Percentiles rank a stretch among this genome's conserved stretches.
Evolutionary conservation across 2,888 invertebrate species (phyloP).

Genomic region (Phortica magna): DNA sequence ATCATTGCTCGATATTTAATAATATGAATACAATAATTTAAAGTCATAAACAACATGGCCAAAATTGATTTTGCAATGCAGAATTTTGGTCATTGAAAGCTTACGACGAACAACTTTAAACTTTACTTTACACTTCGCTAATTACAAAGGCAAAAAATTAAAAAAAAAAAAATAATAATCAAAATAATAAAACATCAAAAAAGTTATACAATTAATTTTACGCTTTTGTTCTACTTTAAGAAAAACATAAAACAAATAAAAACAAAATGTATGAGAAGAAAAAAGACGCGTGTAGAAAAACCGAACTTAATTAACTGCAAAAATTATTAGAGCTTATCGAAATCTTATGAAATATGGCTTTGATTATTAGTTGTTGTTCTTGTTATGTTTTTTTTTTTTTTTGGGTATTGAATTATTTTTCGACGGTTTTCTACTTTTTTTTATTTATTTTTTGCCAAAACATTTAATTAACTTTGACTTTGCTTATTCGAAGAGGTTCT

Average conservation of each 20-base stretch:
- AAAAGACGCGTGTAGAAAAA: constrained; percentile 52
- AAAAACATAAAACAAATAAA: constrained; percentile 35
- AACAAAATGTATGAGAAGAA: constrained; percentile 45
- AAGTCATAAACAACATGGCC: not conserved
- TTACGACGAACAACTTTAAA: not conserved
- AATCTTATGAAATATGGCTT: constrained; percentile 63
- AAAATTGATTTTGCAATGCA: not conserved
- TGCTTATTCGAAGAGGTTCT: constrained; percentile 53
- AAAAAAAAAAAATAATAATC: not conserved
- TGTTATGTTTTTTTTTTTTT: not conserved
- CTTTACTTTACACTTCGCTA: constrained; percentile 7
- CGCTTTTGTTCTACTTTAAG: constrained; percentile 25
- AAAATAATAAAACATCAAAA: constrained; percentile 3
- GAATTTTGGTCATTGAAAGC: constrained; percentile 1
- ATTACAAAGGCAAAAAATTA: not conserved
- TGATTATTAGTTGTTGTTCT: constrained; percentile 25
- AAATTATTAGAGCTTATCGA: constrained; percentile 67
- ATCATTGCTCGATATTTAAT: not conserved
- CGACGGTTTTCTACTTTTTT: not conserved
- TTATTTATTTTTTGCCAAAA: not conserved
- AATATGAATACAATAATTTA: not conserved
- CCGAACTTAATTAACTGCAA: constrained; percentile 65
- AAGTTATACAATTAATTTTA: constrained; percentile 10
- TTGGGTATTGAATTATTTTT: not conserved
- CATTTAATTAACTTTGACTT: constrained; percentile 55